Evolutionary conservation across 2,797 vertebrate species (phyloP).

Genomic region (Pitangus sulphuratus): DNA sequence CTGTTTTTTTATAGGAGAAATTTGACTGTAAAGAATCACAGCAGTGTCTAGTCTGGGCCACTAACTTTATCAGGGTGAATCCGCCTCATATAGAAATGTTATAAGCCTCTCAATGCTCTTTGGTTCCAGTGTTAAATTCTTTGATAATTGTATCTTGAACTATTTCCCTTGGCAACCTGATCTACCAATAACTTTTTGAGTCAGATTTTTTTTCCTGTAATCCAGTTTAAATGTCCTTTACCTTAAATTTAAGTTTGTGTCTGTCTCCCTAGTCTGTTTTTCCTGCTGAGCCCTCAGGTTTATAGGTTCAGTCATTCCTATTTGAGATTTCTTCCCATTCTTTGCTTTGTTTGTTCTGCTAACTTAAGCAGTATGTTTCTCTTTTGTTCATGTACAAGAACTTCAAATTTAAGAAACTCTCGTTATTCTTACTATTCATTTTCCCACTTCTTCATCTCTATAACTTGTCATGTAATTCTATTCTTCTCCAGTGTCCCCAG

Average conservation of each 20-base stretch:
- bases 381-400: background rate
- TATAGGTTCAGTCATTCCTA: background rate
- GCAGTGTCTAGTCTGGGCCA: background rate
- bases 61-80: background rate
- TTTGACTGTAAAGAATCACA: background rate
- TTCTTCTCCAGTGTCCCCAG: background rate
- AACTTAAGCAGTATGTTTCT: slow-evolving; percentile 4
- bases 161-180: background rate
- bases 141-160: slow-evolving; percentile 6
- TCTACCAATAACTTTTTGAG: background rate
- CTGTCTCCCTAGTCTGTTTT: background rate
- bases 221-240: background rate
- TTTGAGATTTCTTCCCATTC: background rate
- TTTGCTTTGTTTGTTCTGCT: slow-evolving; percentile 14
- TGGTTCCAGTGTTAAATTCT: background rate
- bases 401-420: background rate
- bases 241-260: background rate
- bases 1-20: background rate
- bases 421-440: background rate
- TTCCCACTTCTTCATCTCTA: background rate
- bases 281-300: background rate
- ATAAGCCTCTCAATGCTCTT: background rate
- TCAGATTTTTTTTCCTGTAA: background rate
- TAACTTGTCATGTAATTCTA: background rate
- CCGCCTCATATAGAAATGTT: background rate